Percentiles rank a stretch among this genome's conserved stretches.
phyloP scores from a whole-genome alignment of 2,888 invertebrate genomes.

The Rhyacophila evoluta region DNA sequence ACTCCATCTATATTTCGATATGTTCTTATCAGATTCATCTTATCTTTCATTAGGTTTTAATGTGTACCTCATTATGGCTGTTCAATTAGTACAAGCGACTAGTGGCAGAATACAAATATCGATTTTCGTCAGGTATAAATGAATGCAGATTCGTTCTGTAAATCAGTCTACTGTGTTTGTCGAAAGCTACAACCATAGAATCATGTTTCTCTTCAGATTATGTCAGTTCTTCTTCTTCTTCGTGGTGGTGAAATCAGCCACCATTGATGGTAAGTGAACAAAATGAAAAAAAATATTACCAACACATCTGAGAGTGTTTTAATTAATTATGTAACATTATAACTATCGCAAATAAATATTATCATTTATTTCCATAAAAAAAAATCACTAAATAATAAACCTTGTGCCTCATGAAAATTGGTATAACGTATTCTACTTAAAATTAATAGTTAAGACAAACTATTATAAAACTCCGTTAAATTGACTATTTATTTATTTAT shows the following conservation, averaged over 20 bases:
- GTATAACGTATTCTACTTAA: too few relatives aligned
- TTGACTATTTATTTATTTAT: too few relatives aligned
- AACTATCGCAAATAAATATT: not conserved
- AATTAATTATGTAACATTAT: too few relatives aligned
- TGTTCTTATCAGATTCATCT: not conserved
- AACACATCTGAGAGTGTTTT: too few relatives aligned
- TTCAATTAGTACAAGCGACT: not conserved
- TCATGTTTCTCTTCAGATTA: not conserved
- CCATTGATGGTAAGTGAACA: not conserved
- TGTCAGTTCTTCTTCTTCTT: conserved; percentile 19
- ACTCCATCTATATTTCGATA: not conserved
- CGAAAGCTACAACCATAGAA: not conserved
- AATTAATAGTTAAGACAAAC: too few relatives aligned
- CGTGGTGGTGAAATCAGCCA: conserved; percentile 16
- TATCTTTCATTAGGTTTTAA: not conserved
- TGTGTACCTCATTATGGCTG: not conserved
- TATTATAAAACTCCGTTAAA: too few relatives aligned
- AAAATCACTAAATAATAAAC: too few relatives aligned
- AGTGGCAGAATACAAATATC: not conserved
- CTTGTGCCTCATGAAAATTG: too few relatives aligned
- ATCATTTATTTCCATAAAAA: too few relatives aligned
- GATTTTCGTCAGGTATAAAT: conserved; percentile 14
- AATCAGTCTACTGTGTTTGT: not conserved
- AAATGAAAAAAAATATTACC: too few relatives aligned
- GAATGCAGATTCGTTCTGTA: not conserved